phyloP scores from a whole-genome alignment of 2,888 invertebrate species.

The Tachystola acroxantha region DNA sequence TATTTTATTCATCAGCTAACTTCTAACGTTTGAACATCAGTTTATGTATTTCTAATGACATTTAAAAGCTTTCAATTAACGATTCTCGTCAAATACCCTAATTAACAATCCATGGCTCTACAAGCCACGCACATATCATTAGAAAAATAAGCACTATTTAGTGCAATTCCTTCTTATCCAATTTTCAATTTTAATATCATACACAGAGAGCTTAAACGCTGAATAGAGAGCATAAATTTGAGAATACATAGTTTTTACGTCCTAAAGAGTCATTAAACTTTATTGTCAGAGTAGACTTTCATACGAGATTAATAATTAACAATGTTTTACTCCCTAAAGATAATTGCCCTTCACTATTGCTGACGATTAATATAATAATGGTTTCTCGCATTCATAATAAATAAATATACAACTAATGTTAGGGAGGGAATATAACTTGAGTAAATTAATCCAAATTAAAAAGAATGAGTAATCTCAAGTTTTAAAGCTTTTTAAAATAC shows the following conservation, averaged over 20 bases:
- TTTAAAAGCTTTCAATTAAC: too few species aligned
- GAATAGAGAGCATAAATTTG: constrained; percentile 57
- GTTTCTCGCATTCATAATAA: background rate
- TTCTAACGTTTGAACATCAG: too few species aligned
- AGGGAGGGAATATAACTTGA: constrained; percentile 11
- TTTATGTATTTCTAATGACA: too few species aligned
- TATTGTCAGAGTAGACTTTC: constrained; percentile 57
- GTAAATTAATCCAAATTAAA: constrained; percentile 43
- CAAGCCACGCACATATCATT: constrained; percentile 8
- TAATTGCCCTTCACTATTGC: background rate
- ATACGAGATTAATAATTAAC: background rate
- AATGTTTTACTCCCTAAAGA: background rate
- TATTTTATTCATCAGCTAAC: too few species aligned
- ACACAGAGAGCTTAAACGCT: constrained; percentile 51
- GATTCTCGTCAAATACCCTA: too few species aligned
- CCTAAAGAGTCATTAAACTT: constrained; percentile 36
- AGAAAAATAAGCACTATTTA: constrained; percentile 34
- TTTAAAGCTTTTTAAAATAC: constrained; percentile 71
- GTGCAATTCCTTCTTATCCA: constrained; percentile 21
- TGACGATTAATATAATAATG: constrained; percentile 16
- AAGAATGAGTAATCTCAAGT: constrained; percentile 74
- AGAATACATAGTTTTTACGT: constrained; percentile 30
- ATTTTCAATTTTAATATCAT: constrained; percentile 23
- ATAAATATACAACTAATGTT: constrained; percentile 12
- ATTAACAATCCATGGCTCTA: constrained; percentile 1